Conservation (phyloP, 2,113 vertebrate genomes). For the Microtus pennsylvanicus region DNA sequence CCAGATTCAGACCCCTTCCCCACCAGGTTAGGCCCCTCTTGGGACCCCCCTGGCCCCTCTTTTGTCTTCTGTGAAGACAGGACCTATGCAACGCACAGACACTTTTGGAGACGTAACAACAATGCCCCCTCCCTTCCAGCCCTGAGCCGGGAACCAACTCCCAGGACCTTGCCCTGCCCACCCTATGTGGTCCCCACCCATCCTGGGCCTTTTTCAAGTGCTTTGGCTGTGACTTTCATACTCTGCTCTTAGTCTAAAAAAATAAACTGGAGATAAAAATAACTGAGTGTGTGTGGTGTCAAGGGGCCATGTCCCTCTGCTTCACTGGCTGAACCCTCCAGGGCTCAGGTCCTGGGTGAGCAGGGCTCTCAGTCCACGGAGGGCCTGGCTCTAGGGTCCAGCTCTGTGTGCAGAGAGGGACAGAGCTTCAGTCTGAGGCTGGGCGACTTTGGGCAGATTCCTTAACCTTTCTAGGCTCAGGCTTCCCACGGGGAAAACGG, state of each 20-base stretch:
- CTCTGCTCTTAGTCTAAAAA: conserved; percentile 90
- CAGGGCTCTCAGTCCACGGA: background rate
- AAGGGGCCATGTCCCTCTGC: background rate
- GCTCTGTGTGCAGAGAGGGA: background rate
- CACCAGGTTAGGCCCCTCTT: conserved; percentile 63
- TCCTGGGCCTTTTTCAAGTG: conserved; percentile 87
- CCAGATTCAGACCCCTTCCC: conserved; percentile 68
- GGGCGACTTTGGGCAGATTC: background rate
- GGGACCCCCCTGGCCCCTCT: conserved; percentile 80
- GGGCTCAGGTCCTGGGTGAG: background rate
- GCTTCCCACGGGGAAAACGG: background rate
- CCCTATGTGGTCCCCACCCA: conserved; percentile 68
- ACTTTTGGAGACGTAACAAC: conserved; percentile 86
- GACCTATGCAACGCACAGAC: conserved; percentile 93
- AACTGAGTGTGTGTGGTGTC: conserved; percentile 70
- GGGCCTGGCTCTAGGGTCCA: background rate
- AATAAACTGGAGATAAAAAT: conserved; percentile 86
- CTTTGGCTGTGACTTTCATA: conserved; percentile 91
- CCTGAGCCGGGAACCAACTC: conserved; percentile 50
- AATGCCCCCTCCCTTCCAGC: conserved; percentile 61
- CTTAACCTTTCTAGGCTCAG: background rate
- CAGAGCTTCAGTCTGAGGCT: background rate
- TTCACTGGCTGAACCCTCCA: background rate
- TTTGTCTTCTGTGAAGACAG: conserved; percentile 91
- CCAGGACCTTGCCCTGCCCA: conserved; percentile 51